Evolutionary conservation across 1,140 invertebrate genomes (phyloP).

Genomic region (Ceratosolen solmsi): DNA sequence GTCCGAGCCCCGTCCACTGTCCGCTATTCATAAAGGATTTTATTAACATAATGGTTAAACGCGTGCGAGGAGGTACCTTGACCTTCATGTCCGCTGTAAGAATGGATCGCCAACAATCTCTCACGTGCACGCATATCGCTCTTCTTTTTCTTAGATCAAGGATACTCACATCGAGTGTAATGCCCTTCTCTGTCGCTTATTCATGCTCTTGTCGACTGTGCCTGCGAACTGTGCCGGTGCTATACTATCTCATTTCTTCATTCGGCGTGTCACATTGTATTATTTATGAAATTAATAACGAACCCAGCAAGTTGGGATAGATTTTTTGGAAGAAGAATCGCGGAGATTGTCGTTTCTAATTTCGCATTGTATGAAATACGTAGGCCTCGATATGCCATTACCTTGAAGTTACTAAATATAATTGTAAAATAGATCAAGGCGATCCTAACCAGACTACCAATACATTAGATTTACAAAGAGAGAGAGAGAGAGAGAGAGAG

Average conservation of each 20-base stretch:
- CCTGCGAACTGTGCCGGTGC: background rate
- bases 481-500: no score
- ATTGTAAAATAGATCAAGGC: conserved; percentile 27
- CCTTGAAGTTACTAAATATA: background rate
- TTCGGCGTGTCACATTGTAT: no score
- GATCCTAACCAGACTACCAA: background rate
- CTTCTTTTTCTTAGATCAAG: conserved; percentile 40
- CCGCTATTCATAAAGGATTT: conserved; percentile 52
- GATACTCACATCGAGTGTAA: conserved; percentile 28
- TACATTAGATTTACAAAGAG: no score
- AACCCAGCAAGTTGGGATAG: no score
- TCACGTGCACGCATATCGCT: conserved; percentile 40
- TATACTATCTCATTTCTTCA: no score
- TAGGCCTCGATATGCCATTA: background rate
- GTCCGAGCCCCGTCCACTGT: conserved; percentile 25
- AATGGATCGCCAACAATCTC: conserved; percentile 47
- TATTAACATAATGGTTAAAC: conserved; percentile 49
- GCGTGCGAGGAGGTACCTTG: conserved; percentile 51
- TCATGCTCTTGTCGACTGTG: conserved; percentile 19
- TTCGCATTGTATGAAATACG: background rate
- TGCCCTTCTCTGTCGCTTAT: conserved; percentile 12
- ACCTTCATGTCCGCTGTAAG: conserved; percentile 57
- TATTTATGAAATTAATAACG: no score
- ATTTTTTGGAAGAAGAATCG: background rate
- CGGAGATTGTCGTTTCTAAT: background rate